Conservation (phyloP, 53 echinoderm and acorn worm species). For the Echinometra lucunter region DNA sequence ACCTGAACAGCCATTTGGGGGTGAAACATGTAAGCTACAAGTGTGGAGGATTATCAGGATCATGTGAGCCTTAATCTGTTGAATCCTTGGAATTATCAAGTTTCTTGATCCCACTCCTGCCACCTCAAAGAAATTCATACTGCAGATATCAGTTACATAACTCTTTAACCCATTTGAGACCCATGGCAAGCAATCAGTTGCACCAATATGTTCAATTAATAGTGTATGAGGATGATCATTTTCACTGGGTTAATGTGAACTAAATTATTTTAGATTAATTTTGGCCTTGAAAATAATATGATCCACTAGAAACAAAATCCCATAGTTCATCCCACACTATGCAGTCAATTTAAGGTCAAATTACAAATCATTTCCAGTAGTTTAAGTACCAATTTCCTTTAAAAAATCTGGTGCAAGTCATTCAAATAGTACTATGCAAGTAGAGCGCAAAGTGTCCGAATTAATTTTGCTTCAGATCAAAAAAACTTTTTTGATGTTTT, state of each 20-base stretch:
- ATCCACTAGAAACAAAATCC: not conserved
- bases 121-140: not conserved
- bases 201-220: not conserved
- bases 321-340: not conserved
- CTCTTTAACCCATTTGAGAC: not conserved
- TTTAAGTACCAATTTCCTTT: not conserved
- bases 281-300: not conserved
- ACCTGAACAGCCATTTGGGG: not conserved
- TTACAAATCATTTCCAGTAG: not conserved
- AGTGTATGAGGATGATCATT: not conserved
- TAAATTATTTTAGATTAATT: not conserved
- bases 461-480: too few relatives aligned
- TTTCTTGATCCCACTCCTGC: not conserved
- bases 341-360: not conserved
- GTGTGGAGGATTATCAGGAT: not conserved
- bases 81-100: slow-evolving; percentile 11
- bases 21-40: not conserved
- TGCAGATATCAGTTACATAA: not conserved
- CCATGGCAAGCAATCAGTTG: not conserved
- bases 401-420: not conserved
- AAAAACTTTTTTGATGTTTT: too few relatives aligned
- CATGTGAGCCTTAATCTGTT: slow-evolving; percentile 4
- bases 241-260: not conserved
- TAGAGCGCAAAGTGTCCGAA: too few relatives aligned
- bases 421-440: not conserved